phyloP scores from a whole-genome alignment of 2,888 invertebrate genomes.

The Drosophila neonasuta region DNA sequence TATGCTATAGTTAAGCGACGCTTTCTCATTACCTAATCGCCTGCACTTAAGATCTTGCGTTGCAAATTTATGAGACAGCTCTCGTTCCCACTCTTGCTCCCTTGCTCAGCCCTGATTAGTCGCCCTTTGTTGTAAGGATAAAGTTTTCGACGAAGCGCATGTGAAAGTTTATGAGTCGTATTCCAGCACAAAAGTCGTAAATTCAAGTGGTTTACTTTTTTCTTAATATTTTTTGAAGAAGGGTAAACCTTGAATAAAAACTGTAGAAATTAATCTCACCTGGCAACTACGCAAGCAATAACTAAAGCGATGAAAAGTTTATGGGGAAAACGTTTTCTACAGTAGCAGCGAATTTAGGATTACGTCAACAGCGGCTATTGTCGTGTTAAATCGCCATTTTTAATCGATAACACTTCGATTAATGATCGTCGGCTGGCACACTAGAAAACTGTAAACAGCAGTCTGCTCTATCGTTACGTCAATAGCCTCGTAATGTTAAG shows the following conservation, averaged over 20 bases:
- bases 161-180: constrained; percentile 32
- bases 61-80: constrained; percentile 26
- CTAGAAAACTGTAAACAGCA: too few species aligned
- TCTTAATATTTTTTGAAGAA: neutral
- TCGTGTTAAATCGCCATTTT: neutral
- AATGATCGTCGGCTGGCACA: too few species aligned
- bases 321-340: neutral
- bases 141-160: constrained; percentile 24
- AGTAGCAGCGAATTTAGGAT: neutral
- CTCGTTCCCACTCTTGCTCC: too few species aligned
- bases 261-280: constrained; percentile 14
- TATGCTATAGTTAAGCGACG: constrained; percentile 17
- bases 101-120: constrained; percentile 3
- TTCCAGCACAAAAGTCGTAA: constrained; percentile 24
- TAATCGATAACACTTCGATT: neutral
- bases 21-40: constrained; percentile 21
- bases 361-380: neutral
- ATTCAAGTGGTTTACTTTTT: constrained; percentile 25
- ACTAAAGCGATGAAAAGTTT: neutral
- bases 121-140: constrained; percentile 12
- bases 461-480: too few species aligned
- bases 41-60: constrained; percentile 19
- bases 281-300: neutral
- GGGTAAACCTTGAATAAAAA: neutral
- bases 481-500: neutral